Base-by-base conservation (phyloP, 1,140 invertebrate genomes). In the Scylla paramamosain region DNA sequence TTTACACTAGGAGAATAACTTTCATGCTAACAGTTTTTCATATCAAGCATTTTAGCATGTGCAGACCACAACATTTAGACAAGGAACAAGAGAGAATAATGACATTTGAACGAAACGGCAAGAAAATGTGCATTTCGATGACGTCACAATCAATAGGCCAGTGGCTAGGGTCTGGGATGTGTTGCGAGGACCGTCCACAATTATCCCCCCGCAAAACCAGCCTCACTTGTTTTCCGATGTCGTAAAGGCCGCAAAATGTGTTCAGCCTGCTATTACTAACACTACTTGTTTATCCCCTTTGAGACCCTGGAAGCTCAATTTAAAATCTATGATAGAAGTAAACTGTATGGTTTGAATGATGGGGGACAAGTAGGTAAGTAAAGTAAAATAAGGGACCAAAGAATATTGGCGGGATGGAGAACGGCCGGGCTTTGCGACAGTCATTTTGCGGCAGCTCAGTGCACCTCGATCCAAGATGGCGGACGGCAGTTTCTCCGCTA, bases 401-500 rank as follows among this genome's bases (percentile, higher is more conserved):
- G 28, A 93, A 52, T 52, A 48, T 93, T 84, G 92, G 84, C 92
- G 92, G 83, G 84, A 25, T 87, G 84, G 12, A 48, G 25, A 39
- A 3, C 10, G 46, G 29, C 45, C n/a, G 4, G 83, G 82, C 39
- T 86, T 93, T 93, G 52, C 92, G 92, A 93, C 92, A 93, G 46
- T 93, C 39, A 77, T 93, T 87, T 93, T 93, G 83, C 92, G 92
- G 92, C 83, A 25, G n/a, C 46, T 93, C 92, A 93, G 92, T 93
- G n/a, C 25, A 46, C 83, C 16, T 52, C n/a, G 46, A 52, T 39
- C 84, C 92, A 93, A 93, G 82, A 93, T 93, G 92, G 92, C 92
- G 92, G 45, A 32, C 48, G 29, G 92, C 48, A 84, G 7, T 28
- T 84, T 45, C 28, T 87, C n/a, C 4, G 46, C 86, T 25, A 48